Evolutionary conservation across 1,140 invertebrate genomes (phyloP), one percentile per base, ranked within the genome.

Genomic region (Drosophila ambigua): DNA sequence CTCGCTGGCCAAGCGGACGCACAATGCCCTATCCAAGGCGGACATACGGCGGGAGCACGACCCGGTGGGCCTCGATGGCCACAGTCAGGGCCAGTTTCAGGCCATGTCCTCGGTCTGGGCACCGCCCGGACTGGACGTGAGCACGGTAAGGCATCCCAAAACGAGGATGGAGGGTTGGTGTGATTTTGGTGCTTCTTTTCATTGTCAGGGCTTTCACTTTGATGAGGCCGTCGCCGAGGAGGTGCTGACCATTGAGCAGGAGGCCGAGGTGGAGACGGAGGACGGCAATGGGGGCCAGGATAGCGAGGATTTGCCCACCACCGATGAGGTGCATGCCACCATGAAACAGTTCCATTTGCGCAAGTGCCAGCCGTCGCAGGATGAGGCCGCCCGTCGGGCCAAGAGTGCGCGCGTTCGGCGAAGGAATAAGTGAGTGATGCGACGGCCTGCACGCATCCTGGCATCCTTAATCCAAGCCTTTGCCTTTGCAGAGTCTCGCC

Each of bases 1-100:
- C 2, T 94, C 94, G 3, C 92, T 94, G 61, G 92, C 93, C 13
- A 92, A 94, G 26, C 90, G 94, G 72, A 94, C 94, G 11, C 94
- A 94, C 90, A 95, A 94, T 20, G 93, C 93, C 2, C 80, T 93
- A 48, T 88, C 91, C 39, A 90, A 92, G 58, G 91, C 91, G 48
- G 90, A 91, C 48, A 92, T 93, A 7, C 77, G 80, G 43, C 89
- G 82, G 58, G 76, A 65, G 0, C 61, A 72, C 50, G 74, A 72
- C 4, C 4, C 35, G 11, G 11, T 39, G 26, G 63, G 67, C 24
- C 60, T 76, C 2, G 90, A 92, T 62, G 82, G 68, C 7, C 54
- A 73, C 52, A 43, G 54, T 16, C 74, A 62, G 0, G 60, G 44
- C 7, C 54, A 50, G 13, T 49, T 72, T n/a, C 75, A 73, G 15